These are phyloP conservation scores for Nomada ferruginata DNA, from an alignment of 2,888 invertebrate species.

Conservation along the genomic window DNA sequence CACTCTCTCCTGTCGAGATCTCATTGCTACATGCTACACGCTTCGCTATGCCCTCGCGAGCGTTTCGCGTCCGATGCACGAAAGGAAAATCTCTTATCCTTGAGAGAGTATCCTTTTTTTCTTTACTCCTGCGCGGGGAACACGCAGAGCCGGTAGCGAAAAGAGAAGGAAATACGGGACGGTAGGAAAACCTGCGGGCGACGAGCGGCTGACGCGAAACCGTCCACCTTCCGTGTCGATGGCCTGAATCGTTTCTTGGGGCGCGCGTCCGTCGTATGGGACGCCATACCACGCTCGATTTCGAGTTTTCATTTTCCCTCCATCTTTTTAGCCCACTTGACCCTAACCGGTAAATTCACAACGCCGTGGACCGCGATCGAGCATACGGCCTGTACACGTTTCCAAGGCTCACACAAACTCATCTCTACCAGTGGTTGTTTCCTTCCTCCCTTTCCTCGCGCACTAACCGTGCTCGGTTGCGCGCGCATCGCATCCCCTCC, in stretches of 20 bases:
- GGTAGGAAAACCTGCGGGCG: background rate
- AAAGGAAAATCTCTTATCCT: conserved; percentile 34
- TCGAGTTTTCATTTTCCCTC: conserved; percentile 43
- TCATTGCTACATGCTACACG: conserved; percentile 67
- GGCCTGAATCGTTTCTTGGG: background rate
- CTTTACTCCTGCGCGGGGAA: background rate
- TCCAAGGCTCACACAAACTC: conserved; percentile 30
- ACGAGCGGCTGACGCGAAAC: background rate
- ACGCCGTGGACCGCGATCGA: conserved; percentile 47
- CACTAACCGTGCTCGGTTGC: conserved; percentile 44
- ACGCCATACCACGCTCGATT: conserved; percentile 5
- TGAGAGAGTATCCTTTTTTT: background rate
- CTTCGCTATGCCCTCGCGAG: conserved; percentile 38
- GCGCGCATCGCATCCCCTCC: conserved; percentile 60
- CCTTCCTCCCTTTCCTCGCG: conserved; percentile 41
- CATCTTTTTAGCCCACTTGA: conserved; percentile 50
- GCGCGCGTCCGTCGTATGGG: background rate
- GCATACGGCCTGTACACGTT: conserved; percentile 16
- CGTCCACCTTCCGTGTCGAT: background rate
- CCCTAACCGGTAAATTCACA: conserved; percentile 67
- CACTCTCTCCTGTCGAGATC: conserved; percentile 64
- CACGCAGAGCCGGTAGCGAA: background rate
- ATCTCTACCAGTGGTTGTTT: conserved; percentile 28
- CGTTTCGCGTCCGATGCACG: conserved; percentile 35
- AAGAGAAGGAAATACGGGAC: background rate